Evolutionary conservation across 1,140 invertebrate genomes (phyloP), one percentile per base, ranked within the genome.

Genomic region (Conus betulinus): DNA sequence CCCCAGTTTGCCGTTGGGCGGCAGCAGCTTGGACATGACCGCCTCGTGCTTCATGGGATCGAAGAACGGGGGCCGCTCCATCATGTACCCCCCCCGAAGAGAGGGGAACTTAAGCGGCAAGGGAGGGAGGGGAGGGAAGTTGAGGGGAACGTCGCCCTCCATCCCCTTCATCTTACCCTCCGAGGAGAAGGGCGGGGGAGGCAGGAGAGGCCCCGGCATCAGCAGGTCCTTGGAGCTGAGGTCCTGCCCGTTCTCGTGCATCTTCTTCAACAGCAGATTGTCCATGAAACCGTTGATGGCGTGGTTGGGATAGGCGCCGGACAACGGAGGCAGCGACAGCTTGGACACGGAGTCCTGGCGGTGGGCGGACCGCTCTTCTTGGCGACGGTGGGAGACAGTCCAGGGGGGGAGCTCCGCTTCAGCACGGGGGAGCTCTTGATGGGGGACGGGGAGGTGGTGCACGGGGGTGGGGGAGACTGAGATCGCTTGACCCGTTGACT

Each of bases 221-320:
- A n/a, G 53, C n/a, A 60, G 85, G 53, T 79, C 74, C 63, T 39
- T 67, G 57, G 67, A 81, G 63, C 51, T 82, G 10, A 89, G 63
- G 63, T 90, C 90, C 78, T 92, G 89, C 17, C 92, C 88, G 81
- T 88, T 92, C 87, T 94, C 93, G 52, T 90, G 92, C 91, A 94
- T 92, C 87, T 93, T 94, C 89, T 93, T 93, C 78, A 93, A 78
- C 10, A 93, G 85, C 5, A 93, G 85, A 78, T 92, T 92, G 74
- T 94, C 93, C 86, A 93, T 92, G 15, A 92, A 89, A 8, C 90
- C 88, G 23, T 86, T 60, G 57, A 15, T 4, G 8, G 57, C 51
- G 27, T 85, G 90, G 81, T 89, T 89, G 82, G 90, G 91, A 25
- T 90, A 89, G 92, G 90, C 60, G 91, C 91, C 60, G 91, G 91